Percentiles rank a stretch among this genome's conserved stretches.
Evolutionary conservation across 2,113 vertebrate species (phyloP).

Genomic region (Antennarius striatus): DNA sequence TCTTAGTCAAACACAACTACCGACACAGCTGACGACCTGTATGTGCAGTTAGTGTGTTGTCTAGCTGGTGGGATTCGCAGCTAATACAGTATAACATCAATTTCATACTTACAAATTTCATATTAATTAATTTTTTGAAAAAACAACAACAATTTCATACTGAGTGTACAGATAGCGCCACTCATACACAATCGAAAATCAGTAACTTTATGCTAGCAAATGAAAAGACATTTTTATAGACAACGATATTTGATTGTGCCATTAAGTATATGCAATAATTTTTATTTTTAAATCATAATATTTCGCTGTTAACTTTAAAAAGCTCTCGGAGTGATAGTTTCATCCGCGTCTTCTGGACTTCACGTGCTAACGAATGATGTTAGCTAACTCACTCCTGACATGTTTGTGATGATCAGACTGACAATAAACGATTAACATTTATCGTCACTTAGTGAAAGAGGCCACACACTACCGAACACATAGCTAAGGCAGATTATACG

Average conservation of each 20-base stretch:
- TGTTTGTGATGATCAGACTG: conserved; percentile 37
- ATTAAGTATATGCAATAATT: no score
- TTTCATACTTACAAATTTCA: no score
- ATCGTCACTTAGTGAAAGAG: background rate
- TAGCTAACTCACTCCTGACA: conserved; percentile 42
- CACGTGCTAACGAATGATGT: background rate
- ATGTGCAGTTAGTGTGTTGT: background rate
- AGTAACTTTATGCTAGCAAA: no score
- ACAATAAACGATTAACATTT: conserved; percentile 4
- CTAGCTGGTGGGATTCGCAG: conserved; percentile 27
- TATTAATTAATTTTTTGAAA: no score
- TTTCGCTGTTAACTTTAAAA: no score
- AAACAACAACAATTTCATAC: no score
- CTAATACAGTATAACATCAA: background rate
- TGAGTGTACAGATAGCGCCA: no score
- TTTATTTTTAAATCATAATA: no score
- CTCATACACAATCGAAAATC: no score
- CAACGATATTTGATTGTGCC: no score
- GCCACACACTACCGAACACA: no score
- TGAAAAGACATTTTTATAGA: no score
- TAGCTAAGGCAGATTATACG: background rate
- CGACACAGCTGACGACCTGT: background rate
- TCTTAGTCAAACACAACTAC: background rate
- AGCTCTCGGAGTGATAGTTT: background rate
- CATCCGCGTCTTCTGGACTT: conserved; percentile 11